Evolutionary conservation across 2,888 invertebrate genomes (phyloP).

Genomic region (Apocheima hispidaria): DNA sequence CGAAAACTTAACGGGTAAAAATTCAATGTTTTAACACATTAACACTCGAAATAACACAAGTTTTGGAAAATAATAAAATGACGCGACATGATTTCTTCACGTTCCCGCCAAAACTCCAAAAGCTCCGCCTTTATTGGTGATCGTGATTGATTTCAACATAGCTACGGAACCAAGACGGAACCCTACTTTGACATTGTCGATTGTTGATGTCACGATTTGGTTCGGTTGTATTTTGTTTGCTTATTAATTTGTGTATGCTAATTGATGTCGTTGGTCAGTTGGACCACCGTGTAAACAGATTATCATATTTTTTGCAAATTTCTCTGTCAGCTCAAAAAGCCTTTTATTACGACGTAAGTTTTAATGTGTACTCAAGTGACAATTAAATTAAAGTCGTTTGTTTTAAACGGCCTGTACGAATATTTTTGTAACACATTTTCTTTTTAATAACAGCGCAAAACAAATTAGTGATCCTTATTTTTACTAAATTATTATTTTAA

Average conservation of each 20-base stretch:
- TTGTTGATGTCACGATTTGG: background rate
- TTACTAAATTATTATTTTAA: no score
- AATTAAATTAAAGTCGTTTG: background rate
- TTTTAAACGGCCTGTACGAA: background rate
- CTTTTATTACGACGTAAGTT: background rate
- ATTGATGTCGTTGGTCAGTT: conserved; percentile 1
- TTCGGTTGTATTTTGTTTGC: conserved; percentile 1
- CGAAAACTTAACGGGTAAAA: no score
- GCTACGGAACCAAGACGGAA: no score
- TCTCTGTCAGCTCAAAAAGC: background rate
- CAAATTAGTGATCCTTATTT: no score
- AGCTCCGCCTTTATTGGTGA: no score
- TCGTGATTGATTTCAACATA: no score
- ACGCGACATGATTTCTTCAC: no score
- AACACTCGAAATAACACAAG: no score
- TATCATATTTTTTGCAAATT: background rate
- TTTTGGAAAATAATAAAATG: no score
- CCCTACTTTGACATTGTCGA: no score
- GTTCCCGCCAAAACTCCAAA: no score
- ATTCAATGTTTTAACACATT: no score
- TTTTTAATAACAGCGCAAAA: background rate
- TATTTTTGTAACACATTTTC: background rate
- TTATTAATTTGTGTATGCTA: conserved; percentile 1
- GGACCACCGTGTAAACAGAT: conserved; percentile 4
- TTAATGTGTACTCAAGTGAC: background rate